A percentile compares a stretch with the other conserved stretches of the same genome.
Conservation (phyloP, 2,113 vertebrate species). For the Piprites chloris region DNA sequence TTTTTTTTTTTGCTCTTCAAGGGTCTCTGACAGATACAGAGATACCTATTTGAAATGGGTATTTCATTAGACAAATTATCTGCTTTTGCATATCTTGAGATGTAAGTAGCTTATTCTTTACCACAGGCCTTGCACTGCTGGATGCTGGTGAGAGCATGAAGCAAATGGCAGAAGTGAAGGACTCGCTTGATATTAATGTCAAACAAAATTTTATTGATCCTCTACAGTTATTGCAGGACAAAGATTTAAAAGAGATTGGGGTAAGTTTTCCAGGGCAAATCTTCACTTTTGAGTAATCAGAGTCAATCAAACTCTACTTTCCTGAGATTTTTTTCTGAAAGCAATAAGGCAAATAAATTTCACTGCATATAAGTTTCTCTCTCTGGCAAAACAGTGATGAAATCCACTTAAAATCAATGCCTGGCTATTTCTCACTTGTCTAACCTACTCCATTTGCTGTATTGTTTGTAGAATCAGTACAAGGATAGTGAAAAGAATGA, state of each 20-base stretch:
- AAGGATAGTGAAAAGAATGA: background rate
- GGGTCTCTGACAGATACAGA: background rate
- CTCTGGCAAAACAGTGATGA: background rate
- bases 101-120: background rate
- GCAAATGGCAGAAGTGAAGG: slow-evolving; percentile 93
- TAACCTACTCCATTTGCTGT: background rate
- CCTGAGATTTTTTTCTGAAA: background rate
- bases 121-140: slow-evolving; percentile 79
- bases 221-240: slow-evolving; percentile 89
- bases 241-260: slow-evolving; percentile 93
- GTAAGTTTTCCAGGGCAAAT: slow-evolving; percentile 67
- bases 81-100: background rate
- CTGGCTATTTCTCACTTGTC: background rate
- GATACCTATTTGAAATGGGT: background rate
- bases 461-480: background rate
- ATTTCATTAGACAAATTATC: background rate
- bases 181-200: slow-evolving; percentile 90
- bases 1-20: background rate
- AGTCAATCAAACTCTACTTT: background rate
- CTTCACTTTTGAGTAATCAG: background rate
- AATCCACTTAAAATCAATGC: background rate
- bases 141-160: slow-evolving; percentile 92
- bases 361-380: background rate
- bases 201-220: slow-evolving; percentile 95
- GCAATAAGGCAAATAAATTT: background rate